These are phyloP conservation scores for Drosophila elegans DNA, from an alignment of 1,140 invertebrate species.

Conservation along the genomic window DNA sequence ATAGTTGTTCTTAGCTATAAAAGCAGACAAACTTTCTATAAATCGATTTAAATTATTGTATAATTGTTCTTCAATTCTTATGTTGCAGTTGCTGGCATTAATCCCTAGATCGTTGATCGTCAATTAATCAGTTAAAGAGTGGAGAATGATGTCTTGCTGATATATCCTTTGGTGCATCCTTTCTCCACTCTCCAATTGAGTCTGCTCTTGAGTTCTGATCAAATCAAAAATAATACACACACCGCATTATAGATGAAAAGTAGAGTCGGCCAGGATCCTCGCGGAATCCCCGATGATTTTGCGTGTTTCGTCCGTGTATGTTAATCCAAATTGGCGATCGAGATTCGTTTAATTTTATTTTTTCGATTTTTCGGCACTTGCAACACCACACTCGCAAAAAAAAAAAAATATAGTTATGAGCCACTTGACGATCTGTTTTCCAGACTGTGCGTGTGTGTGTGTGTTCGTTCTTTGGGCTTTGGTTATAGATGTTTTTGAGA, in stretches of 20 bases:
- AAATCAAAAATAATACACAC: conserved; percentile 79
- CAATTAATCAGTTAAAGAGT: conserved; percentile 2
- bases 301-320: background rate
- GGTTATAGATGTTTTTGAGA: background rate
- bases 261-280: conserved; percentile 27
- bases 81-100: no score
- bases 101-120: conserved; percentile 9
- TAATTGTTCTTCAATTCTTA: no score
- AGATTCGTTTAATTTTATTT: no score
- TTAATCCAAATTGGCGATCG: conserved; percentile 11
- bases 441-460: background rate
- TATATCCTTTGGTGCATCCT: background rate
- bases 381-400: conserved; percentile 61
- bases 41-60: no score
- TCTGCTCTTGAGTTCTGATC: background rate
- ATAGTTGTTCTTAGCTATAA: no score
- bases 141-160: background rate
- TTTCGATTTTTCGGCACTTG: conserved; percentile 7
- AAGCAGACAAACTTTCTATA: no score
- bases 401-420: conserved; percentile 5
- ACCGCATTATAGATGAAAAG: conserved; percentile 75
- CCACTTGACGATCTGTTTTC: background rate
- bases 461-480: conserved; percentile 7
- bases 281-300: conserved; percentile 1
- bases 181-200: conserved; percentile 6